A percentile compares a stretch with the other conserved stretches of the same genome.
Conservation (phyloP, 2,888 invertebrate species). For the Willowsia nigromaculata region DNA sequence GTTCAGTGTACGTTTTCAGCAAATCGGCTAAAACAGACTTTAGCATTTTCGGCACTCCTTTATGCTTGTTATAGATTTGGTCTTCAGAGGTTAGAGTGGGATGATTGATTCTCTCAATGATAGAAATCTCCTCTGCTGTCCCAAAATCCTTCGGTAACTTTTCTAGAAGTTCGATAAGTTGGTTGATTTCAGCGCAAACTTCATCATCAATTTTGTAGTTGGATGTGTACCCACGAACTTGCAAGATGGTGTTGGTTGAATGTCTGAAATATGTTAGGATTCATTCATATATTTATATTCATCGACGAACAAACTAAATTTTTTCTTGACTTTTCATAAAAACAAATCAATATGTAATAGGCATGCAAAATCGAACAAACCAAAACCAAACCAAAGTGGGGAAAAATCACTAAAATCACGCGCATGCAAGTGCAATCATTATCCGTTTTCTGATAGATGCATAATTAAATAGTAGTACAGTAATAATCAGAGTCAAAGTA, state of each 20-base stretch:
- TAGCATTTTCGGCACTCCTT: not conserved
- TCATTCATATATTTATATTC: not conserved
- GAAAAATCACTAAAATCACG: not conserved
- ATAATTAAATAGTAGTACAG: too few relatives aligned
- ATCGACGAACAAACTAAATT: too few relatives aligned
- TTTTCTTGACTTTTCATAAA: too few relatives aligned
- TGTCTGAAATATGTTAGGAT: not conserved
- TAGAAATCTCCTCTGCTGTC: not conserved
- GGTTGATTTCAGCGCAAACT: not conserved
- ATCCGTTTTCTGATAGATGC: too few relatives aligned
- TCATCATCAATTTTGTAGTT: not conserved
- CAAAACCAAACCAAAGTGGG: not conserved
- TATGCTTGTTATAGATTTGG: conserved; percentile 51
- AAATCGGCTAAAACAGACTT: conserved; percentile 45
- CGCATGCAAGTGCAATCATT: too few relatives aligned
- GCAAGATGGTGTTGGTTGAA: conserved; percentile 39
- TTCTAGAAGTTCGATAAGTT: conserved; percentile 3
- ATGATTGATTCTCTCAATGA: conserved; percentile 49
- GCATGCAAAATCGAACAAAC: not conserved
- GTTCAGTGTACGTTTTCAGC: conserved; percentile 52
- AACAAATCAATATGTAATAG: too few relatives aligned
- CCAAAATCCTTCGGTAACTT: conserved; percentile 19
- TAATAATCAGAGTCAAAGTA: too few relatives aligned
- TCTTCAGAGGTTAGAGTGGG: conserved; percentile 13
- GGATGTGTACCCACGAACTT: not conserved